Base-by-base conservation (phyloP, 2,888 invertebrate genomes). In the Caenorhabditis uteleia region DNA sequence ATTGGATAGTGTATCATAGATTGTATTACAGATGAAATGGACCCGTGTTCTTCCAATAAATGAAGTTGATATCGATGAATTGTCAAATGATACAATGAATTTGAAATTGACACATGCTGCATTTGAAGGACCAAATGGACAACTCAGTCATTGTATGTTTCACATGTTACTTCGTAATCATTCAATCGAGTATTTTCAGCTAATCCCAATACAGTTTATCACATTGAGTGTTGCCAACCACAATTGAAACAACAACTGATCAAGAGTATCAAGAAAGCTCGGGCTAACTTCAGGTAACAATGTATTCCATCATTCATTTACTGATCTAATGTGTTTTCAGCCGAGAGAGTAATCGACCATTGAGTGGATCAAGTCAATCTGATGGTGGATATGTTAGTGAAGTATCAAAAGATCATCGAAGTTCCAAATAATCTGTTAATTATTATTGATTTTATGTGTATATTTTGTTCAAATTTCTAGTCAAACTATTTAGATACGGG, bases 361-460 rank as follows among this genome's bases (percentile, higher is more conserved):
- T 74, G 43, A 71, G 70, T 43, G 75, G 75, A 33, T 75, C 75
- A 0, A 70, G 69, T 39, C 73, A 70, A 47, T 70, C 70, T 2
- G 75, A 75, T 44, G 75, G 73, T 26, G 75, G 75, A 14, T 75
- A 75, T 46, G 75, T 64, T 10, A 71, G 71, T 16, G 75, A 75
- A 48, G 65, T 67, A 3, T 54, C 74, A 5, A 73, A 73, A 27
- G 70, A 70, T 44, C 43, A 51, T 27, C 31, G 51, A 12, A 53
- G 27, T 36, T 53, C 57, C 10, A 62, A 57, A 40, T 62, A 45
- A 42, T 18, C 3, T 16, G 18, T 44, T n/a, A 39, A 39, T 10
- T 44, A 5, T 44, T 44, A 14, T 7, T 7, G 33, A 8, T 29
- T 31, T 46, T 44, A 4, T n/a, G n/a, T 10, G 14, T 10, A 39